These are phyloP conservation scores for Enteromius unitaeniatus DNA, from an alignment of 2,797 vertebrate species.

Conservation along the genomic window DNA sequence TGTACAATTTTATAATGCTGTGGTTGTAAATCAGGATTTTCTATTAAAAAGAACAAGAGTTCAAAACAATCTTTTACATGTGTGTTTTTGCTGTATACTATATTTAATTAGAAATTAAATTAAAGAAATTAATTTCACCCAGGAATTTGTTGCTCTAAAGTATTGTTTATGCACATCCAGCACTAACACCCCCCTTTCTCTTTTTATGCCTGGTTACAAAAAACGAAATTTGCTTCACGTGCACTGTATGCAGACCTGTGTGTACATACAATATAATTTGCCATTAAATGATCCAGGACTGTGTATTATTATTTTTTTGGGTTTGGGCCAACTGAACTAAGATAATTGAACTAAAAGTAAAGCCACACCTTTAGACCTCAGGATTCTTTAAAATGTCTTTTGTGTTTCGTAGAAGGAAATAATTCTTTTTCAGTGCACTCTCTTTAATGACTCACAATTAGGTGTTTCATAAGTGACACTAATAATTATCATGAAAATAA, in stretches of 20 bases:
- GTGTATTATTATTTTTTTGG: neutral
- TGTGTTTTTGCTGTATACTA: neutral
- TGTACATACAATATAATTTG: neutral
- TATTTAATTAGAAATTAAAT: neutral
- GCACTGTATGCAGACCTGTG: neutral
- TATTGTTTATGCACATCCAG: neutral
- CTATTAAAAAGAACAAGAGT: neutral
- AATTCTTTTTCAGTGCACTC: neutral
- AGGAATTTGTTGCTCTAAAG: neutral
- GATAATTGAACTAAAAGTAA: neutral
- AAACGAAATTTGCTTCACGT: neutral
- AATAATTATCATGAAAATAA: constrained; percentile 3
- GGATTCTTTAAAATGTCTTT: neutral
- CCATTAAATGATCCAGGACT: neutral
- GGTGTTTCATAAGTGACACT: neutral
- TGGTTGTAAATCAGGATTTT: neutral
- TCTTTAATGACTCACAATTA: neutral
- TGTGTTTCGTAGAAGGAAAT: neutral
- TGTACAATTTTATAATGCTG: neutral
- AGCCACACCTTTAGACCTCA: neutral
- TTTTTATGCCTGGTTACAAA: neutral
- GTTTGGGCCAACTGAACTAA: neutral
- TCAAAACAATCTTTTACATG: neutral
- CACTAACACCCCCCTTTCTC: too few relatives aligned
- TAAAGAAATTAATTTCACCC: neutral